Base-by-base conservation (phyloP, 2,797 vertebrate genomes). In the Coendou prehensilis region DNA sequence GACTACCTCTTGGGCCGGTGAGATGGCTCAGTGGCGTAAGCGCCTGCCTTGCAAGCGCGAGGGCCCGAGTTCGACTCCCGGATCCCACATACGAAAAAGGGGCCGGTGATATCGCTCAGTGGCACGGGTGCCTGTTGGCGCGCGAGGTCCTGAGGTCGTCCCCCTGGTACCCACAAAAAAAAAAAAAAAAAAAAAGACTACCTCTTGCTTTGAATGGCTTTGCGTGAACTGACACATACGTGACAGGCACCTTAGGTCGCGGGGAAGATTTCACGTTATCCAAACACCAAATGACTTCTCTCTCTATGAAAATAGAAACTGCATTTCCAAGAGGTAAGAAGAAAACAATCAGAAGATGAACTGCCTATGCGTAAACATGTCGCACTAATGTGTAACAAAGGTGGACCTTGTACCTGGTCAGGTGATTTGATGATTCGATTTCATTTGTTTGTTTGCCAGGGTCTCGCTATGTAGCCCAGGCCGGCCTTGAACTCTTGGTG, bases 211-310 rank as follows among this genome's bases (percentile, higher is more conserved):
- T 73, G 82, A 87, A 80, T 76, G 57, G 18, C 41, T 23, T 94
- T 90, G 33, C 26, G 22, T 73, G 57, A 94, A 61, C 6, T 61
- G 54, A 93, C 18, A 78, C 67, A 63, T 28, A 76, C 15, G 33
- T 64, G 85, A 86, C 86, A 93, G 67, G 20, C 61, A 73, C 73
- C 28, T 61, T 61, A 75, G 69, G 28, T 79, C 75, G 56, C 69
- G 84, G 45, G 56, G 82, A 87, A 91, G 69, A 89, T 41, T 69
- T 92, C 90, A 89, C 6, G 52, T 84, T 26, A 89, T 59, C 59
- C 56, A 89, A 89, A 61, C 20, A 78, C 73, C 23, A 47, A 37
- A 2, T 56, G 92, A 89, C 20, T 91, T 86, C 59, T 80, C 61
- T 78, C 64, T 76, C 80, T 14, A n/a, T 56, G 69, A 83, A 93